Evolutionary conservation across 37 sponge, comb jelly and placozoan genomes (phyloP).

Genomic region (Beroe ovata): DNA sequence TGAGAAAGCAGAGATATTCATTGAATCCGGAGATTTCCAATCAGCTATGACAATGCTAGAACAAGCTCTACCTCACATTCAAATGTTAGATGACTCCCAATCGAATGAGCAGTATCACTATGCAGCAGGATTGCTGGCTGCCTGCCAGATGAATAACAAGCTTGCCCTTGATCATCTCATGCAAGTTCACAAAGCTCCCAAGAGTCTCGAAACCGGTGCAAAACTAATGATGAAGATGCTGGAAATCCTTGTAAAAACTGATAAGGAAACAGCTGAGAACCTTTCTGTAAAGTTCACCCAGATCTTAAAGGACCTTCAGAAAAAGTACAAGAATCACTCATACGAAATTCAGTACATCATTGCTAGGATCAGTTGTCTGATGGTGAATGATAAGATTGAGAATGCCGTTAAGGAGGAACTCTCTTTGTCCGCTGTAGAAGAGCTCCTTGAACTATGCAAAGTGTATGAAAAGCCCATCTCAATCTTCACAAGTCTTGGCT

Average conservation of each 20-base stretch:
- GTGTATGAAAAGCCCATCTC: conserved; percentile 46
- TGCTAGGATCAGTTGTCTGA: not conserved
- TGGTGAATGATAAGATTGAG: not conserved
- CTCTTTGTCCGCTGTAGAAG: not conserved
- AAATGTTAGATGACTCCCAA: not conserved
- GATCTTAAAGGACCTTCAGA: conserved; percentile 12
- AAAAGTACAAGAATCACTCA: conserved; percentile 32
- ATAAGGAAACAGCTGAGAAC: not conserved
- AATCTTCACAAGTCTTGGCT: conserved; percentile 22
- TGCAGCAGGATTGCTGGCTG: conserved; percentile 37
- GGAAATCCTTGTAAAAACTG: conserved; percentile 28
- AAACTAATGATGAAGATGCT: conserved; percentile 52
- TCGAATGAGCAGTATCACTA: not conserved
- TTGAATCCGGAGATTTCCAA: conserved; percentile 55
- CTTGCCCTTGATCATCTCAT: conserved; percentile 13
- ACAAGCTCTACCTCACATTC: conserved; percentile 35
- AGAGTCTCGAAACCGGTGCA: not conserved
- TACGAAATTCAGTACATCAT: conserved; percentile 18
- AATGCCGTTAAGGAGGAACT: not conserved
- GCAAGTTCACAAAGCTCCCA: not conserved
- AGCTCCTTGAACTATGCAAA: conserved; percentile 4
- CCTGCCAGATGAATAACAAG: conserved; percentile 15
- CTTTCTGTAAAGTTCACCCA: conserved; percentile 4
- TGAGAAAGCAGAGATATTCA: conserved; percentile 34
- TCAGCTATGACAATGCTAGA: conserved; percentile 58